These are phyloP conservation scores for Diarsia brunnea DNA, from an alignment of 2,888 invertebrate genomes.

Conservation along the genomic window DNA sequence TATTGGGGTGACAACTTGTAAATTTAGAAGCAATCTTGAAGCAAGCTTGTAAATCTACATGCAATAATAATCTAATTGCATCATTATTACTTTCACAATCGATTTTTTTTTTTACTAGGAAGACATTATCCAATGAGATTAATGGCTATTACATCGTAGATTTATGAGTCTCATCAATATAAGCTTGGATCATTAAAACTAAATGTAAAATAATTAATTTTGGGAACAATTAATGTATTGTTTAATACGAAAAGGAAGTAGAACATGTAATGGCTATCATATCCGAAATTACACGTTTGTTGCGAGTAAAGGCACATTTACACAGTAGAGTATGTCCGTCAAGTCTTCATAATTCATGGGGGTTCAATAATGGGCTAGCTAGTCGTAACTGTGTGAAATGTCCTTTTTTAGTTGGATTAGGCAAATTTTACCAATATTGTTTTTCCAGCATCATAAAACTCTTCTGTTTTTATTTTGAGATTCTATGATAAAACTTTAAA, in stretches of 20 bases:
- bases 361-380: neutral
- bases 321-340: neutral
- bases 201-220: conserved; percentile 8
- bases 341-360: neutral
- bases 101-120: neutral
- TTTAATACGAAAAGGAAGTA: conserved; percentile 36
- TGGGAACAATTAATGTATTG: conserved; percentile 9
- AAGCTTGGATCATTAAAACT: neutral
- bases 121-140: neutral
- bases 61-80: neutral
- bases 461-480: neutral
- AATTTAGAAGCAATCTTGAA: too few relatives aligned
- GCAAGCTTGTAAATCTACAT: too few relatives aligned
- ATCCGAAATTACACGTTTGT: conserved; percentile 14
- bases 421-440: too few relatives aligned
- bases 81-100: conserved; percentile 7
- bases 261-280: conserved; percentile 10
- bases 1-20: too few relatives aligned
- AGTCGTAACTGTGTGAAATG: neutral
- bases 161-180: neutral
- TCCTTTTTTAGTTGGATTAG: neutral
- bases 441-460: too few relatives aligned
- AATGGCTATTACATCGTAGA: neutral
- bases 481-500: neutral
- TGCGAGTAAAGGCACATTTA: conserved; percentile 10